phyloP scores from a whole-genome alignment of 2,113 vertebrate species.

The Ceuthmochares aereus region DNA sequence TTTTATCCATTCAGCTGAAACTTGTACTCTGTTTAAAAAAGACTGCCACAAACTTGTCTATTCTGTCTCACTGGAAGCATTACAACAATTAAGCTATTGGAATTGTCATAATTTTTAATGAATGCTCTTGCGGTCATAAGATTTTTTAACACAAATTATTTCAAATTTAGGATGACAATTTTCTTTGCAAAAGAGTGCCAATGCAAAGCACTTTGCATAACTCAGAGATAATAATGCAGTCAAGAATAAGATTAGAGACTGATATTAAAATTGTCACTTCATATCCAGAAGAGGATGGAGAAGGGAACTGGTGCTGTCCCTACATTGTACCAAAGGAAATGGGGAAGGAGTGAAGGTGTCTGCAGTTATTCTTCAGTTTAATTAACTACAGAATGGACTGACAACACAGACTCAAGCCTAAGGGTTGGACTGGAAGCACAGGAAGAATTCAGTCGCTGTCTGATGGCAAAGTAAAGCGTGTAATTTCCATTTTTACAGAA shows the following conservation, averaged over 20 bases:
- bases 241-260: neutral
- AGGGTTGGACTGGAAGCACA: neutral
- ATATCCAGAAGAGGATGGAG: neutral
- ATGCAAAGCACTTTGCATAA: neutral
- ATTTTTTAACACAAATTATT: neutral
- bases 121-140: neutral
- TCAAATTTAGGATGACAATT: neutral
- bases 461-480: neutral
- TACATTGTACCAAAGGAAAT: neutral
- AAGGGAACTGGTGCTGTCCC: neutral
- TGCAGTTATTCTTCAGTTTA: neutral
- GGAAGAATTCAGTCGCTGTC: neutral
- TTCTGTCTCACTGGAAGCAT: neutral
- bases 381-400: neutral
- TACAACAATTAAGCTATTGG: neutral
- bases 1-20: neutral
- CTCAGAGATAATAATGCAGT: neutral
- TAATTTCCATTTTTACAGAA: conserved; percentile 42
- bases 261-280: neutral
- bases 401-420: neutral
- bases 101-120: neutral
- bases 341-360: neutral
- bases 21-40: neutral
- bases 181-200: neutral
- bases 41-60: neutral